Conservation (phyloP, 2,113 vertebrate species). For the Camelus dromedarius region DNA sequence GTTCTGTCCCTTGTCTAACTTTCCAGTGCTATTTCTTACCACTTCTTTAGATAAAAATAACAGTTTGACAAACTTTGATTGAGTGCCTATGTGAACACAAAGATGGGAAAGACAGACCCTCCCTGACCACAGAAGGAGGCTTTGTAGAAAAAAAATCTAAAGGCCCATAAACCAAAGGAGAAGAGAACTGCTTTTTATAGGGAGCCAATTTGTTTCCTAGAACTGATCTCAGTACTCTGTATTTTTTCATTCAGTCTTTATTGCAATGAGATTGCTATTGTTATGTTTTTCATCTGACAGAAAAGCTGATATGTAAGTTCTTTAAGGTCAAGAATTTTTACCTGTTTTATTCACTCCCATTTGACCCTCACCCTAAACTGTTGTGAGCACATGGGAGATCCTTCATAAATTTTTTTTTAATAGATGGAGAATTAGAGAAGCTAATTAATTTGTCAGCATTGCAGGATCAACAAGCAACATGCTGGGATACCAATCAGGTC, state of each 20-base stretch:
- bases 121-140: neutral
- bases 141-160: neutral
- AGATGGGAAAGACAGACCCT: neutral
- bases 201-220: neutral
- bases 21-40: neutral
- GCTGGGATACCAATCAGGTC: neutral
- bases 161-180: neutral
- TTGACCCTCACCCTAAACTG: neutral
- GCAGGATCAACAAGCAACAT: neutral
- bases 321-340: neutral
- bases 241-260: neutral
- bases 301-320: neutral
- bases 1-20: neutral
- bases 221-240: neutral
- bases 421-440: neutral
- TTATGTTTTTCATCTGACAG: neutral
- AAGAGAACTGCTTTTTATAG: neutral
- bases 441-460: neutral
- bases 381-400: neutral
- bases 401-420: neutral
- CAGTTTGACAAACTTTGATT: neutral
- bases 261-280: neutral
- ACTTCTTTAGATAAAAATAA: constrained; percentile 2
- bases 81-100: neutral
- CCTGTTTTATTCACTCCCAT: neutral